Evolutionary conservation across 2,888 invertebrate genomes (phyloP).

Genomic region (Encarsia formosa): DNA sequence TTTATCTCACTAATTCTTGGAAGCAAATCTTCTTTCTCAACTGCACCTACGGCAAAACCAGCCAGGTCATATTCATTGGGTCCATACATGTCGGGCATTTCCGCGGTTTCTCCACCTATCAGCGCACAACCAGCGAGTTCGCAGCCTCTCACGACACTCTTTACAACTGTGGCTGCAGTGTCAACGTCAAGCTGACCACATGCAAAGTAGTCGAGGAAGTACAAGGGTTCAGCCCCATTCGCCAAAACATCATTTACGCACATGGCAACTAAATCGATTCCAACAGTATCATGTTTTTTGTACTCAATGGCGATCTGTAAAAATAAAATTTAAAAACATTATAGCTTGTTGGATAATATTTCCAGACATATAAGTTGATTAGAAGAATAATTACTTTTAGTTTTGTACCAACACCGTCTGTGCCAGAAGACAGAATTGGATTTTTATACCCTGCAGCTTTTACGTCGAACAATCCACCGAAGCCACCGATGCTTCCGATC

Average conservation of each 20-base stretch:
- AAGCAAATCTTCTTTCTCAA: slow-evolving; percentile 71
- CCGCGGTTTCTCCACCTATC: slow-evolving; percentile 95
- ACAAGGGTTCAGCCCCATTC: slow-evolving; percentile 92
- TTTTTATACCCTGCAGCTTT: slow-evolving; percentile 71
- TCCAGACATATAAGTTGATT: not conserved
- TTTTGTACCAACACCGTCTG: slow-evolving; percentile 97
- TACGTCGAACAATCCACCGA: slow-evolving; percentile 88
- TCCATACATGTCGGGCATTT: slow-evolving; percentile 93
- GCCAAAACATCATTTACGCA: slow-evolving; percentile 95
- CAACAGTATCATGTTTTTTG: slow-evolving; percentile 76
- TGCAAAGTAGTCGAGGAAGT: slow-evolving; percentile 95
- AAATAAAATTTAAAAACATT: slow-evolving; percentile 3
- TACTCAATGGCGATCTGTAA: slow-evolving; percentile 78
- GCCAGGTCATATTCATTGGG: slow-evolving; percentile 89
- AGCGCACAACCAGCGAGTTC: slow-evolving; percentile 75
- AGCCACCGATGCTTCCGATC: slow-evolving; percentile 81
- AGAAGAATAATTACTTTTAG: slow-evolving; percentile 63
- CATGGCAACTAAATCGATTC: slow-evolving; percentile 96
- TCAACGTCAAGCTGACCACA: slow-evolving; percentile 79
- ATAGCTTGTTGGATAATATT: not conserved
- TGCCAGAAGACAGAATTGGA: slow-evolving; percentile 87
- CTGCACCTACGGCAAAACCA: slow-evolving; percentile 92
- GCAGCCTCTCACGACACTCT: slow-evolving; percentile 87
- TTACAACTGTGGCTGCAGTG: slow-evolving; percentile 72
- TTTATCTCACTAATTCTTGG: slow-evolving; percentile 66